Evolutionary conservation across 2,888 invertebrate genomes (phyloP), one percentile per base, ranked within the genome.

Genomic region (Stegophylla sp.): DNA sequence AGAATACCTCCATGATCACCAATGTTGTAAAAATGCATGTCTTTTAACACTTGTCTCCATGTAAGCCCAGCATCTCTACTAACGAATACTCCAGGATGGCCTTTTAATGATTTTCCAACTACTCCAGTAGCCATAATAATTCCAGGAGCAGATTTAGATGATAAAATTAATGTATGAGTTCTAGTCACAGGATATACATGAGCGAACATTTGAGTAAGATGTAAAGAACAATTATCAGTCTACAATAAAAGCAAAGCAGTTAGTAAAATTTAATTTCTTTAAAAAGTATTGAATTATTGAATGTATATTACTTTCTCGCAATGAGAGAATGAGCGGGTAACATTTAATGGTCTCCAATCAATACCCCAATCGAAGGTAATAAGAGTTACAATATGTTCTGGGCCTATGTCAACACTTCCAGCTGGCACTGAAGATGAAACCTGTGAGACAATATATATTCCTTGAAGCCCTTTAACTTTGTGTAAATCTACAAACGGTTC

Each of bases 1-100:
- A 96, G 86, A 0, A 96, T 89, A 26, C 95, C 96, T 0, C 96
- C 96, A 85, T 96, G 95, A 87, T 97, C 96, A 3, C 95, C 96
- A 88, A 95, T 92, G 85, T 94, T 93, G 87, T 94, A 95, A 87
- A 94, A 92, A 85, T 93, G 93, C 85, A 93, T 91, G 83, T 94
- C 94, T 85, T 92, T 91, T 5, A 95, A 87, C 1, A 89, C 87
- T 86, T 93, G 90, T 84, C 91, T 91, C 96, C 96, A 97, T 0
- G 92, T 92, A 4, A 92, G 87, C 5, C 95, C 95, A 3, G 93
- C 95, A 86, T 95, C 94, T 56, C 91, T 88, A 74, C 94, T 94
- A 23, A 95, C 87, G 86, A 91, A 95, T 3, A 96, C 91, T 0
- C 92, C 92, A 12, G 92, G 91, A 84, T 93, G 92, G 0, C 94